A percentile compares a stretch with the other conserved stretches of the same genome.
These are phyloP conservation scores for Caracal caracal DNA, from an alignment of 2,113 vertebrate species.

Conservation along the genomic window DNA sequence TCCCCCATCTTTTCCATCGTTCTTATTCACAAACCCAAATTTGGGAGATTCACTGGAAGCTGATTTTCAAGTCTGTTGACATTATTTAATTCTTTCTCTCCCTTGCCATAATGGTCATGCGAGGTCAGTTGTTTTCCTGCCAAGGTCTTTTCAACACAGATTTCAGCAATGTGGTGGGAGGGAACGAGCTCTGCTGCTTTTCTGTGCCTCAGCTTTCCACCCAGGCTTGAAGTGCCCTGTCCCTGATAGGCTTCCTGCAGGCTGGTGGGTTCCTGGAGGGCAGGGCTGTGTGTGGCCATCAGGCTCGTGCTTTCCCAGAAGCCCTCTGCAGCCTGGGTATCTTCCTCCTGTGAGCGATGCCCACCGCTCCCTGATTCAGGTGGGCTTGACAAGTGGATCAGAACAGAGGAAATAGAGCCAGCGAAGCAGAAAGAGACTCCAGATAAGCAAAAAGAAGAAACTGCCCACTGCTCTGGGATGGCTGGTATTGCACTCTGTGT, in stretches of 20 bases:
- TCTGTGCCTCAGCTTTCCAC: not conserved
- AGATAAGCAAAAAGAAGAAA: not conserved
- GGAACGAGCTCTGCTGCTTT: not conserved
- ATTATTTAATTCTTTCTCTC: not conserved
- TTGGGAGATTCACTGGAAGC: not conserved
- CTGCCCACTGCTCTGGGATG: not conserved
- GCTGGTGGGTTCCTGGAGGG: not conserved
- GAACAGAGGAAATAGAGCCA: not conserved
- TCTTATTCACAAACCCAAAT: not conserved
- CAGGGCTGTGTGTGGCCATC: no score
- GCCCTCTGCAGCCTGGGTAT: not conserved
- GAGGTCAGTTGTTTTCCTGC: not conserved
- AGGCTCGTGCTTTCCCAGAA: no score
- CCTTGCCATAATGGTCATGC: not conserved
- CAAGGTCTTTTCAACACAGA: not conserved
- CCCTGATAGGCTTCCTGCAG: not conserved
- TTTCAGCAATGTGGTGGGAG: not conserved
- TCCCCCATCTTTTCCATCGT: not conserved
- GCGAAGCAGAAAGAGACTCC: not conserved
- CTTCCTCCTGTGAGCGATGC: not conserved
- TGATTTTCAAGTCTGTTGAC: not conserved
- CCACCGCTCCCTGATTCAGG: not conserved
- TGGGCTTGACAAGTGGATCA: not conserved
- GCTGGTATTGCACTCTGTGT: not conserved
- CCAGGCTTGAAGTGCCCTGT: not conserved